phyloP scores from a whole-genome alignment of 1,140 invertebrate genomes.

The Calephelis virginiensis region DNA sequence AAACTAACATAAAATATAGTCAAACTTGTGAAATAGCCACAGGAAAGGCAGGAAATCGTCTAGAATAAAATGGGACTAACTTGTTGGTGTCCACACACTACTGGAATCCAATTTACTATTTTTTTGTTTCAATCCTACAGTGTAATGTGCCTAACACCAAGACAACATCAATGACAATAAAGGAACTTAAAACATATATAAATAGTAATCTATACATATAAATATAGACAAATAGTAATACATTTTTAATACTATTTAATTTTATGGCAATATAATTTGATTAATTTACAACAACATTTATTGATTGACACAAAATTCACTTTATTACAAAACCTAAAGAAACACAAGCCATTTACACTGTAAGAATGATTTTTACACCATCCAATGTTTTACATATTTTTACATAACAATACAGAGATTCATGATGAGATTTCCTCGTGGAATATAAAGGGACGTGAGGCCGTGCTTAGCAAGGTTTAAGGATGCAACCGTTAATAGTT shows the following conservation, averaged over 20 bases:
- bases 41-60: conserved; percentile 40
- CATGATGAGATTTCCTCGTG: conserved; percentile 71
- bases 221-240: conserved; percentile 9
- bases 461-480: conserved; percentile 70
- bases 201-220: conserved; percentile 14
- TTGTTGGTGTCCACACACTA: conserved; percentile 33
- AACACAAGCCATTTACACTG: conserved; percentile 35
- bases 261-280: conserved; percentile 24
- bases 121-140: conserved; percentile 55
- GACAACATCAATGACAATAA: conserved; percentile 6
- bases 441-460: conserved; percentile 61
- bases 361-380: conserved; percentile 58
- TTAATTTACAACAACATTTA: conserved; percentile 20
- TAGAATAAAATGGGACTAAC: conserved; percentile 48
- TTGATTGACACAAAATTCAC: conserved; percentile 18
- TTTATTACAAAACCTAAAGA: conserved; percentile 23
- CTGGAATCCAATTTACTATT: conserved; percentile 59
- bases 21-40: conserved; percentile 54
- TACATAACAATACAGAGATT: conserved; percentile 63
- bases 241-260: conserved; percentile 19
- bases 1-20: conserved; percentile 34
- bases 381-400: conserved; percentile 71
- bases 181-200: conserved; percentile 14
- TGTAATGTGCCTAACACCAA: conserved; percentile 27
- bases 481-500: conserved; percentile 67